These are phyloP conservation scores for Oscheius onirici DNA, from an alignment of 2,888 invertebrate genomes.

Conservation along the genomic window DNA sequence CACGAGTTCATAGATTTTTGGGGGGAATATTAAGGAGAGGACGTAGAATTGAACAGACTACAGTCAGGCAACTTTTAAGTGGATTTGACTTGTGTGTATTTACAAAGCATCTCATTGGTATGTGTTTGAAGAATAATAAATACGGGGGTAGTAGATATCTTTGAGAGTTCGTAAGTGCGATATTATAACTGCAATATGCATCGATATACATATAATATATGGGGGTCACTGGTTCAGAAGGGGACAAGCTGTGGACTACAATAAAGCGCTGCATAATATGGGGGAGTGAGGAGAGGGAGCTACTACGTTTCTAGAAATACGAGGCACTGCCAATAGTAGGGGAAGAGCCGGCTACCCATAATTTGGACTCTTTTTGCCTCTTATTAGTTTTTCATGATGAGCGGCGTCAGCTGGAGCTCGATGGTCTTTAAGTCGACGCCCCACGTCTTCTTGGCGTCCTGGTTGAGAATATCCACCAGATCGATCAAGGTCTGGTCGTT, in stretches of 20 bases:
- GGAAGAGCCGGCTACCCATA: not conserved
- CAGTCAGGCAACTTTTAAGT: no score
- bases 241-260: not conserved
- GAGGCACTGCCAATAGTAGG: not conserved
- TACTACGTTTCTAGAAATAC: not conserved
- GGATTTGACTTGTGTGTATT: not conserved
- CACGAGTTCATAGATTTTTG: not conserved
- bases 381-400: not conserved
- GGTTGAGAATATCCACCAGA: conserved; percentile 6
- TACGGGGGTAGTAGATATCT: not conserved
- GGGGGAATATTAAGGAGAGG: not conserved
- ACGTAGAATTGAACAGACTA: not conserved
- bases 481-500: not conserved
- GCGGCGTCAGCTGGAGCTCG: not conserved
- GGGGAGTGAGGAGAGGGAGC: no score
- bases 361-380: not conserved
- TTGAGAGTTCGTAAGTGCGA: not conserved
- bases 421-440: not conserved
- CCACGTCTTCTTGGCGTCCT: conserved; percentile 1
- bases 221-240: not conserved
- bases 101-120: conserved; percentile 3
- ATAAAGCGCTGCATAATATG: not conserved
- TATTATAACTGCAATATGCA: conserved; percentile 1
- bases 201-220: not conserved
- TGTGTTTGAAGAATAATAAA: not conserved